Evolutionary conservation across 2,113 vertebrate species (phyloP).

Genomic region (Gasterosteus aculeatus): DNA sequence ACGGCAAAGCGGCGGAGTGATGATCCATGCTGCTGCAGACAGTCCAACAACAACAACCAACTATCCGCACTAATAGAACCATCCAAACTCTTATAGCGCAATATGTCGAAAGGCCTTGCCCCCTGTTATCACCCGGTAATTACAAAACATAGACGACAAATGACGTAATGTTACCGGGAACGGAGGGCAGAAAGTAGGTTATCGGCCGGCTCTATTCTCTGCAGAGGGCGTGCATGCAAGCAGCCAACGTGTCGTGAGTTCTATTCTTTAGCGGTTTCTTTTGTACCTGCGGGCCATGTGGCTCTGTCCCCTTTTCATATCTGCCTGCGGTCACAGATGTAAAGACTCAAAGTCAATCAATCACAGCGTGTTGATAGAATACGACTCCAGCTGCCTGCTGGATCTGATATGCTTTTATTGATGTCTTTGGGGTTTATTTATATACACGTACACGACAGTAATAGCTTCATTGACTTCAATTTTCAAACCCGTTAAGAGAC

Average conservation of each 20-base stretch:
- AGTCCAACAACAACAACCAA: background rate
- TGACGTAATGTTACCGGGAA: slow-evolving; percentile 7
- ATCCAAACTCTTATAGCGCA: slow-evolving; percentile 7
- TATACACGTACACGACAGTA: background rate
- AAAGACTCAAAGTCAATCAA: background rate
- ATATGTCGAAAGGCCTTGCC: background rate
- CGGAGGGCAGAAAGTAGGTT: slow-evolving; percentile 4
- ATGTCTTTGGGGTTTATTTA: background rate
- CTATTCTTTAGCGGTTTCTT: slow-evolving; percentile 19
- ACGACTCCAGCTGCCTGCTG: background rate
- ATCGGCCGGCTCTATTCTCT: slow-evolving; percentile 37
- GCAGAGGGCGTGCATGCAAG: slow-evolving; percentile 13
- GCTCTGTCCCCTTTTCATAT: background rate
- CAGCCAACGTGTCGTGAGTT: background rate
- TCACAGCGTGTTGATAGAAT: slow-evolving; percentile 5
- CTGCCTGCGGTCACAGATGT: background rate
- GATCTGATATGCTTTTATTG: background rate
- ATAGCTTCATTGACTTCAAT: background rate
- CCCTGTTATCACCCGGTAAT: slow-evolving; percentile 23
- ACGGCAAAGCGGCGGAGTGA: background rate
- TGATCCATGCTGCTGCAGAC: slow-evolving; percentile 32
- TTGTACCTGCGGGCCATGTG: slow-evolving; percentile 6
- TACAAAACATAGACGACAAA: slow-evolving; percentile 5
- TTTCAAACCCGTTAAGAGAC: background rate
- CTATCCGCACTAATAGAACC: background rate